Evolutionary conservation across 2,113 vertebrate genomes (phyloP), one percentile per base, ranked within the genome.

Genomic region (Carassius gibelio): DNA sequence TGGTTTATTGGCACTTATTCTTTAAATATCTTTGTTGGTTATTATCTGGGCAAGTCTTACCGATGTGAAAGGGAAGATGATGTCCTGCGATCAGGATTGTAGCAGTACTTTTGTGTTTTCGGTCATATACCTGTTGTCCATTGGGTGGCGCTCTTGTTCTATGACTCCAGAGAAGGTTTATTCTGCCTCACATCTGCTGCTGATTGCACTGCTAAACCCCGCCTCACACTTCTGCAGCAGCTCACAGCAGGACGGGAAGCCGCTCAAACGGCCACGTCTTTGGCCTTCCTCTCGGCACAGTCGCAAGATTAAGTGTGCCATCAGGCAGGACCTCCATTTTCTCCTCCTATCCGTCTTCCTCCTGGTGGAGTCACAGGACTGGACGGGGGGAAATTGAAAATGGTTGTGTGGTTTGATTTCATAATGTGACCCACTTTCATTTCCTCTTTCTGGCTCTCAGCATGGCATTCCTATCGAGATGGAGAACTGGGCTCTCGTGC

Each of bases 271-370:
- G n/a, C 71, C 26, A 34, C 17, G 34, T 68, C 68, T 59, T 80
- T 75, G 52, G 62, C 75, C 64, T 74, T 81, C 45, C 74, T 71
- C 74, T 34, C n/a, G 34, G 55, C 61, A 9, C 80, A 55, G n/a
- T 21, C 36, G 66, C 17, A 83, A 5, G 34, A 74, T 85, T 83
- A 72, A 84, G n/a, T 71, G 80, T 82, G 61, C 76, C 21, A 59
- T 81, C 59, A 61, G 69, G 10, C 68, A n/a, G 26, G 36, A 14
- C 79, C 83, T 85, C 87, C 84, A 88, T 88, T 86, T 86, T 86
- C 30, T 59, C 68, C 84, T 45, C 52, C 42, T 79, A 10, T 75
- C 4, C 23, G 13, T 85, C 42, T 71, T 81, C 15, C 62, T 75
- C 48, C 36, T 87, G 23, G 62, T 57, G 0, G 13, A 75, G 86